Evolutionary conservation across 2,797 vertebrate genomes (phyloP), one percentile per base, ranked within the genome.

Genomic region (Ispidina picta): DNA sequence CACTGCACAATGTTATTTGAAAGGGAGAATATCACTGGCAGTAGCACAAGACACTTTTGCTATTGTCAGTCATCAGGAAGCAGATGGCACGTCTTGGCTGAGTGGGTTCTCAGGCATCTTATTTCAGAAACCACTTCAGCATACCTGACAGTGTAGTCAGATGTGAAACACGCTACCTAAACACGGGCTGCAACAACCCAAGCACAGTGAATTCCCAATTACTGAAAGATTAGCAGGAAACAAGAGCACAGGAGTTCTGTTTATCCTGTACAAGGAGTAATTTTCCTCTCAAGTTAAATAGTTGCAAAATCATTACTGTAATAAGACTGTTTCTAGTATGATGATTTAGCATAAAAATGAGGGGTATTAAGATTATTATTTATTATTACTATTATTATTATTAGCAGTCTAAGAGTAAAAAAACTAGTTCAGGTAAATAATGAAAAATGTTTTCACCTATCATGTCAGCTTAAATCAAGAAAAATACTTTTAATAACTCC

Each of bases 51-150:
- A 81, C 56, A 23, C 18, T 46, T 55, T 55, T 1, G 0, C 49
- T 56, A 73, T 9, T 89, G 83, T 91, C 92, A 92, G 52, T 70
- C 64, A 44, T 26, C 29, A 43, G 83, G 37, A 78, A 89, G 83
- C 93, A 95, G 94, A 93, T 94, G 91, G 91, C 77, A 70, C 0
- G 2, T 89, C 89, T 83, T 92, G 92, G 89, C 77, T 89, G 91
- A 92, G 54, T 37, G 74, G 56, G 10, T 51, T 94, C 85, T 83
- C 71, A 43, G 79, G 68, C 60, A 49, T 25, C 87, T 83, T 31
- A 82, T 86, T 86, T 74, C 85, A 81, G 64, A 49, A 88, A 2
- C 20, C 44, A 60, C 83, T 79, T 73, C 66, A 70, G 70, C 1
- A 26, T 11, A n/a, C 77, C 83, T 94, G 93, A 91, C 83, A 79